Evolutionary conservation across 2,797 vertebrate genomes (phyloP), one percentile per base, ranked within the genome.

Genomic region (Scolopax rusticola): DNA sequence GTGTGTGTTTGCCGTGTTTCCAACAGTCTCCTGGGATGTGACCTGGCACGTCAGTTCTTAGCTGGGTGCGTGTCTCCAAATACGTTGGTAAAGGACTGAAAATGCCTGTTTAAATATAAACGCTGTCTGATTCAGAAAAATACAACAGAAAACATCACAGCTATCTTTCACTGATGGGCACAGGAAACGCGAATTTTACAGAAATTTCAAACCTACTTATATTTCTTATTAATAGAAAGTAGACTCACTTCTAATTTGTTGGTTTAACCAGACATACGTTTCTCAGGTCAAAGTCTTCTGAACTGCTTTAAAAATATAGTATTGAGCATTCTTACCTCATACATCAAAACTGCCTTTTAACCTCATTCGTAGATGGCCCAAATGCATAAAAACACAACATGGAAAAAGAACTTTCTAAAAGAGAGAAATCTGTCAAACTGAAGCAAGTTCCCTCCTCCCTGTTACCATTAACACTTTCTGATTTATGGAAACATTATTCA

Each of bases 281-380:
- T 53, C 67, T 75, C 89, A 61, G 69, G 65, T 89, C 73, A 80
- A 71, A 86, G 51, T 73, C 28, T 36, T 90, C 93, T 90, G 70
- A 80, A 95, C 90, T 56, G 25, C 33, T 57, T 83, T 84, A 85
- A 96, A 80, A 82, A 74, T 57, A 47, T 18, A 20, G 33, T 69
- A 47, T 27, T 75, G 73, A 82, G 84, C 15, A 73, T 78, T 85
- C 48, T 90, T 91, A 86, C 17, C 24, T 88, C 38, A 64, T 67
- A 56, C 28, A 91, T 94, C 76, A 95, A 53, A 64, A 40, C 10
- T 68, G 27, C 30, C 41, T 67, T 78, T 53, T 21, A 84, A 59
- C 19, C 32, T 65, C 71, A 68, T 85, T 51, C 51, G 53, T 6
- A 85, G 65, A 73, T 87, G 51, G 40, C 28, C 73, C 18, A 71